Evolutionary conservation across 2,797 vertebrate genomes (phyloP), one percentile per base, ranked within the genome.

Genomic region (Pipistrellus pipistrellus): DNA sequence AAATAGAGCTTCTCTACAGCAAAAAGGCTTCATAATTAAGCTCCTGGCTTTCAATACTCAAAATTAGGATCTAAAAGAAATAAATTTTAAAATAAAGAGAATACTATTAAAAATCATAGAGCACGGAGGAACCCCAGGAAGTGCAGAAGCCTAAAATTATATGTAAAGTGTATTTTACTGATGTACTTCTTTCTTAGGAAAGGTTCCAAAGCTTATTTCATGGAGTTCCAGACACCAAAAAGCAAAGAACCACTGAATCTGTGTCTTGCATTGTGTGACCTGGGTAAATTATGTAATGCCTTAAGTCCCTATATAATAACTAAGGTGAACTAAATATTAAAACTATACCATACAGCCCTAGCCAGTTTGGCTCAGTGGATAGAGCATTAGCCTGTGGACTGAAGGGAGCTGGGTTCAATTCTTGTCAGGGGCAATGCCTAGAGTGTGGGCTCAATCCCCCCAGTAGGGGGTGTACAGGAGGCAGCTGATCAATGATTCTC

Each of bases 1-100:
- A 35, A 32, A 83, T 8, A 55, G 15, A 64, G 48, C 30, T 9
- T 91, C 35, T 89, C 32, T 35, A 83, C 13, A 38, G 77, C 13
- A 38, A 88, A 5, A 85, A 68, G 13, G 62, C 44, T 68, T 89
- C 71, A 30, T 51, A 85, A 57, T 57, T 64, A 88, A 85, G 2
- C 35, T 32, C 23, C 23, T 46, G 3, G 2, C 32, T 81, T 78
- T 93, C 46, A 80, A 18, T 81, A 4, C 1, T 66, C 55, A 48
- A 75, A 93, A 92, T 76, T 84, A 81, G 27, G 21, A 20, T 32
- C 41, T 66, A 64, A 86, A 62, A 21, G 57, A 91, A 90, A 90
- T 69, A 89, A 32, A 71, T 84, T 14, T 73, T 59, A 81, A 83
- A 94, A 90, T 64, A 68, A 84, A 32, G 14, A 66, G 30, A 95